Evolutionary conservation across 2,888 invertebrate genomes (phyloP), one percentile per base, ranked within the genome.

Genomic region (Mythimna vitellina): DNA sequence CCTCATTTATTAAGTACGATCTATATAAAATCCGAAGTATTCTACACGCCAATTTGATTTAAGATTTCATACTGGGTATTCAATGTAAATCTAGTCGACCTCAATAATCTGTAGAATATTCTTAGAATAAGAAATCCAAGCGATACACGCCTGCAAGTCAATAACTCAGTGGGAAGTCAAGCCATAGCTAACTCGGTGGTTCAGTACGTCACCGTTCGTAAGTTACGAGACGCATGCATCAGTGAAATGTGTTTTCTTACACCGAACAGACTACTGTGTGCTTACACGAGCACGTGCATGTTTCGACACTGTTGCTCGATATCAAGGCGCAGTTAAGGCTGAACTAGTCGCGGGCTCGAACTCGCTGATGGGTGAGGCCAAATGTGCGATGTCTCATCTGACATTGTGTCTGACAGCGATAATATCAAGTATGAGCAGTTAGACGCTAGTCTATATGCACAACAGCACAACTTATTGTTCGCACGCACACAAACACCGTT

Each of bases 211-310:
- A 65, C 70, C 70, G 68, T 77, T 62, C 57, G 60, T 86, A 88
- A 88, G 83, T 87, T 88, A 86, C 85, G 88, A 86, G 84, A 86
- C 85, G 82, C 76, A 79, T 84, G 84, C 83, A 81, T 84, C 81
- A 88, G 82, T 79, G 53, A 74, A 81, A 82, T 82, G 80, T 82
- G 74, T 81, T 86, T 75, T 77, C 77, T 76, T 76, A 76, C 70
- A 69, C 61, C 65, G 68, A 83, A 54, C 73, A 80, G 69, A 73
- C 75, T 73, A 68, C 51, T 70, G 73, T 72, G 65, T 51, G 51
- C 42, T 38, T 53, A 22, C 58, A 22, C 8, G 8, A 51, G 20
- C 46, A 65, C 56, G 25, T 51, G 65, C 51, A 35, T 76, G 61
- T 79, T 78, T 58, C 82, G 57, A 73, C 65, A 77, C 74, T 54